phyloP scores from a whole-genome alignment of 2,113 vertebrate species.

The Ictalurus furcatus region DNA sequence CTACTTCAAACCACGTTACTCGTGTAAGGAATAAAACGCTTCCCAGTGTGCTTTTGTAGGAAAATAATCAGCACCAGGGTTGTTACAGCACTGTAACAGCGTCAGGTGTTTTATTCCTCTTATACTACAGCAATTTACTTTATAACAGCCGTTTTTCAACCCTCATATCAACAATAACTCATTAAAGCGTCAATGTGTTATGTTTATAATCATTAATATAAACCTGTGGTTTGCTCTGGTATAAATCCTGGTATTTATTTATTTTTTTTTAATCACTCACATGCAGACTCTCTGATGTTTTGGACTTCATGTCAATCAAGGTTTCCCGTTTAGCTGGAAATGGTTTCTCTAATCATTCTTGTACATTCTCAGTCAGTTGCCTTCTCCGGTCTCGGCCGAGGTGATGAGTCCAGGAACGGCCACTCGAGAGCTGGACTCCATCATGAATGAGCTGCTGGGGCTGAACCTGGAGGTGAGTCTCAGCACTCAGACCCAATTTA shows the following conservation, averaged over 20 bases:
- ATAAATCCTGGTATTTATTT: background rate
- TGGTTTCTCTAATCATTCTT: background rate
- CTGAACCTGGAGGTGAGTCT: conserved; percentile 61
- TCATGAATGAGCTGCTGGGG: conserved; percentile 68
- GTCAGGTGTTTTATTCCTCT: background rate
- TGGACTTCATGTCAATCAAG: background rate
- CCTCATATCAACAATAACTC: background rate
- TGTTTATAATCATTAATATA: background rate
- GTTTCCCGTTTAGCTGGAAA: background rate
- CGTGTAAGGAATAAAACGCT: background rate
- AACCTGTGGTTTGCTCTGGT: background rate
- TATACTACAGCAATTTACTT: background rate
- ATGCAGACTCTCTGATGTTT: no score
- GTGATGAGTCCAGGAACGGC: conserved; percentile 56
- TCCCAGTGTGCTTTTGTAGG: background rate
- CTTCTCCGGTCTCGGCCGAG: conserved; percentile 50
- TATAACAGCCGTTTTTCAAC: background rate
- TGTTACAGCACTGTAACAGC: background rate
- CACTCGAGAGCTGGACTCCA: conserved; percentile 68
- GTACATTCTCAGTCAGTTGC: conserved; percentile 59
- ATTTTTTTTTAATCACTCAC: background rate
- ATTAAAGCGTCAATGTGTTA: background rate
- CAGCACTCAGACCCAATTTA: background rate
- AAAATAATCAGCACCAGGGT: background rate
- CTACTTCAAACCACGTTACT: background rate